Evolutionary conservation across 2,797 vertebrate genomes (phyloP), one percentile per base, ranked within the genome.

Genomic region (Enteromius radiatus): DNA sequence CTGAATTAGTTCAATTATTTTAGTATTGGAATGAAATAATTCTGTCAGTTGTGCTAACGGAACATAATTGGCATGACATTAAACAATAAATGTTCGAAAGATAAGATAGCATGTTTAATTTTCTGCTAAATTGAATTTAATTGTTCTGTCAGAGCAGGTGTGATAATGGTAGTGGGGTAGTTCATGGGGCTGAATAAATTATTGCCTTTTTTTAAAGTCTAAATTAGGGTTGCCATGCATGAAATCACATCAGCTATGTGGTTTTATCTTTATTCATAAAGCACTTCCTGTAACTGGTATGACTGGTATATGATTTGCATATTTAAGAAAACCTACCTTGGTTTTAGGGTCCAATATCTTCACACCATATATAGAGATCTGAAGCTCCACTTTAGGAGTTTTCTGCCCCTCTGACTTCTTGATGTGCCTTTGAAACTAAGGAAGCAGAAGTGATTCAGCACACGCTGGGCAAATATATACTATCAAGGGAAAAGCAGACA

Each of bases 341-440:
- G 95, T 94, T 92, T 97, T 97, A 31, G 94, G 93, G 78, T 97
- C 96, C 84, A 97, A 86, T 90, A 97, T 95, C 94, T 95, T 96
- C 77, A 97, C 96, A 69, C 96, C 96, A 81, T 97, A 96, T 89
- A 97, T 97, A 73, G 96, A 96, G 86, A 97, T 96, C 83, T 96
- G 96, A 77, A 97, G 86, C 75, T 97, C 96, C 84, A 96, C 96
- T 91, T 96, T 97, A 68, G 95, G 96, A 0, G 94, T 95, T 91
- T 97, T 97, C 87, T 95, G 95, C 41, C 96, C 96, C 92, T 96
- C 96, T n/a, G 96, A 96, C 90, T 97, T 97, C 91, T 96, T 97
- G 85, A 97, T 97, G 81, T 97, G 96, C 85, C 95, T 96, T 87
- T 96, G 95, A 94, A 97, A 97, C 96, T 97, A 23, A 31, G 85